phyloP scores from a whole-genome alignment of 2,797 vertebrate genomes.

The Oreochromis grahami region DNA sequence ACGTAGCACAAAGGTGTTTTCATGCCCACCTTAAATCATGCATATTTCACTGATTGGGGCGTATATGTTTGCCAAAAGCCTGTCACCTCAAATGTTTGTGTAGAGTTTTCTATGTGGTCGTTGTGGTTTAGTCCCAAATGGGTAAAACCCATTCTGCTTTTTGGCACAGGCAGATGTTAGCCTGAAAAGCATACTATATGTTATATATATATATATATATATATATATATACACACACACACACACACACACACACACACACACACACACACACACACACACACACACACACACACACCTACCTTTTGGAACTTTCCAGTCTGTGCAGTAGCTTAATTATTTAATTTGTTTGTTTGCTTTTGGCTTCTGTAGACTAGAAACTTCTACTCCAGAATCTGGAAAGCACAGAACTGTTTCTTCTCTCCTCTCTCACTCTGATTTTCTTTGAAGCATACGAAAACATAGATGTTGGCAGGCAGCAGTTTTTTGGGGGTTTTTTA shows the following conservation, averaged over 20 bases:
- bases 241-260: too few relatives aligned
- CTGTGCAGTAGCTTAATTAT: not conserved
- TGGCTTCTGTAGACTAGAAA: not conserved
- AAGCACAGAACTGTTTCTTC: not conserved
- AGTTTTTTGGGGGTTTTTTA: not conserved
- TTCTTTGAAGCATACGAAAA: not conserved
- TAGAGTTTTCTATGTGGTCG: conserved; percentile 41
- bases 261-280: too few relatives aligned
- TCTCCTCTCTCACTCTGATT: not conserved
- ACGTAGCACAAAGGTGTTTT: conserved; percentile 51
- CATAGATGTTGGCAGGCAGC: not conserved
- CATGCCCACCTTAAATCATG: conserved; percentile 61
- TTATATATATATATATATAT: not conserved
- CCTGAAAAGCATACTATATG: conserved; percentile 5
- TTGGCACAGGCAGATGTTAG: conserved; percentile 4
- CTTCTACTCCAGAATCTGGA: not conserved
- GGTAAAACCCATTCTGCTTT: conserved; percentile 26
- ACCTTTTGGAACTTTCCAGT: conserved; percentile 1
- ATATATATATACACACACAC: not conserved
- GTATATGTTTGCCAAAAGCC: conserved; percentile 36
- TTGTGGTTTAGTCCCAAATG: conserved; percentile 23
- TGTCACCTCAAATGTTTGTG: conserved; percentile 49
- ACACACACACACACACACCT: too few relatives aligned
- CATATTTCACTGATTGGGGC: conserved; percentile 58
- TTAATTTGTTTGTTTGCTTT: not conserved